These are phyloP conservation scores for Crocuta crocuta DNA, from an alignment of 2,113 vertebrate species.

Conservation along the genomic window DNA sequence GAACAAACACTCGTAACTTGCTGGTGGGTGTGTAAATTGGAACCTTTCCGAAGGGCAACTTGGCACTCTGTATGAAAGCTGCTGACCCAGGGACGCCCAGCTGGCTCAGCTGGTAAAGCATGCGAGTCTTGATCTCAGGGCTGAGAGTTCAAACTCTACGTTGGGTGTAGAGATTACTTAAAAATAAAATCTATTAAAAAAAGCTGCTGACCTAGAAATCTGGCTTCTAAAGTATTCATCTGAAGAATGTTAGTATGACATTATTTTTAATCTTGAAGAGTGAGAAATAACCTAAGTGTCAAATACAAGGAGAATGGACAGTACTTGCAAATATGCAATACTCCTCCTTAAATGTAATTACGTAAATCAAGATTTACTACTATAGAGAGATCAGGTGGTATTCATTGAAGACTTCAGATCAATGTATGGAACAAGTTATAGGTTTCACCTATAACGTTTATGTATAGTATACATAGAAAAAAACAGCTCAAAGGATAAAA, in stretches of 20 bases:
- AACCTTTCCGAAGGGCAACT: background rate
- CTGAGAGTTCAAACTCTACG: background rate
- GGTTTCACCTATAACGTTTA: background rate
- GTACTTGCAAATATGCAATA: background rate
- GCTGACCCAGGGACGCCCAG: background rate
- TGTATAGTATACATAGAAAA: background rate
- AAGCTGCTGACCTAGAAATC: background rate
- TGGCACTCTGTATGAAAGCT: background rate
- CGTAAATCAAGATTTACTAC: background rate
- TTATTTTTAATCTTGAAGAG: constrained; percentile 29
- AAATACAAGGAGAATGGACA: background rate
- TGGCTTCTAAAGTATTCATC: constrained; percentile 25
- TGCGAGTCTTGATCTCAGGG: too few species aligned
- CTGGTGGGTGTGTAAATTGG: background rate
- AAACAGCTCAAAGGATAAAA: constrained; percentile 17
- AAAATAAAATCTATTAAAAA: too few species aligned
- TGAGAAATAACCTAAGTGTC: constrained; percentile 29
- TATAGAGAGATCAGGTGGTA: background rate
- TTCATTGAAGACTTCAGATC: background rate
- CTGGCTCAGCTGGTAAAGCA: too few species aligned
- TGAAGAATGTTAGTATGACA: background rate
- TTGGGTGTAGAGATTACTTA: too few species aligned
- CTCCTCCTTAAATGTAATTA: background rate
- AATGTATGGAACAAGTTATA: background rate
- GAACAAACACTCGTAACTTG: background rate